A percentile compares a stretch with the other conserved stretches of the same genome.
These are phyloP conservation scores for Muraenolepis orangiensis DNA, from an alignment of 2,797 vertebrate species.

Conservation along the genomic window DNA sequence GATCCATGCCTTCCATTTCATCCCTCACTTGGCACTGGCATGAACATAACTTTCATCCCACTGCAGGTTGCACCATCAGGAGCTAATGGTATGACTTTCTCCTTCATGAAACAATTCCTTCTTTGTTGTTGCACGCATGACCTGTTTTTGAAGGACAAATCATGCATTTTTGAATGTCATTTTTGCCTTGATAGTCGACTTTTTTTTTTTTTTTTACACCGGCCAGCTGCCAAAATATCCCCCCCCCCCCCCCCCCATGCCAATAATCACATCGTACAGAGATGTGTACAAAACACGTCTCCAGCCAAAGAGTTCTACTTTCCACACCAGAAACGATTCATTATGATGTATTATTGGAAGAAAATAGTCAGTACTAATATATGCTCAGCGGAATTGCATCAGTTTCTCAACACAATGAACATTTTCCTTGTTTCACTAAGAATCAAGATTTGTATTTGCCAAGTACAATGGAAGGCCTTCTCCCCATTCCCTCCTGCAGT, in stretches of 20 bases:
- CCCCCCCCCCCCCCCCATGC: not conserved
- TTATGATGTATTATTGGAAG: not conserved
- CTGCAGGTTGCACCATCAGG: conserved; percentile 12
- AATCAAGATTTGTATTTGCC: too few species aligned
- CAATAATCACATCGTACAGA: not conserved
- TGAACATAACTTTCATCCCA: conserved; percentile 31
- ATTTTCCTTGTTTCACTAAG: not conserved
- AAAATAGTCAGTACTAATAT: not conserved
- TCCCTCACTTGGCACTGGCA: conserved; percentile 39
- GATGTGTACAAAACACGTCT: not conserved
- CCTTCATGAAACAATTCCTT: not conserved
- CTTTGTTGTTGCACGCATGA: conserved; percentile 3
- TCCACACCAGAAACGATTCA: not conserved
- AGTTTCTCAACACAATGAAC: not conserved
- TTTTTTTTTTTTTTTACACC: not conserved
- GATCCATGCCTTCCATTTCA: conserved; percentile 18
- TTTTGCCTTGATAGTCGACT: conserved; percentile 2
- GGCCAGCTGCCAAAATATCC: not conserved
- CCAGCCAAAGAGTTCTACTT: not conserved
- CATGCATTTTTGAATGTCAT: conserved; percentile 18
- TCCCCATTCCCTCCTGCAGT: too few species aligned
- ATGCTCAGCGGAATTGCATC: not conserved
- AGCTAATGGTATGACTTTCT: conserved; percentile 22
- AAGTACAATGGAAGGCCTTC: too few species aligned
- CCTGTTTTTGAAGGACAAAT: conserved; percentile 27